Evolutionary conservation across 2,113 vertebrate species (phyloP).

Genomic region (Oryzias javanicus): DNA sequence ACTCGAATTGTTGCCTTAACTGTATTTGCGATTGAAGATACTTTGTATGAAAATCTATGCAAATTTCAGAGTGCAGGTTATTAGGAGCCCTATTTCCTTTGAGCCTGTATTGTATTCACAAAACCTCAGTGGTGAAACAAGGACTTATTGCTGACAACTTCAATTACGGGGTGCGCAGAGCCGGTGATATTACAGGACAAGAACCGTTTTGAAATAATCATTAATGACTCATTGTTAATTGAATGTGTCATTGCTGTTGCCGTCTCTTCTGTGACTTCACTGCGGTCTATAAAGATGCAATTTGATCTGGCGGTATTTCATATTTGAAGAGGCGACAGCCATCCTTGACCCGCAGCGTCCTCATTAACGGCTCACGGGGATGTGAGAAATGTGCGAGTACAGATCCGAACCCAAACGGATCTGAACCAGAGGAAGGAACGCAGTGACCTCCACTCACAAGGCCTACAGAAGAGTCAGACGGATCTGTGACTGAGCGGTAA

Average conservation of each 20-base stretch:
- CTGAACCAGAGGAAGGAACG: background rate
- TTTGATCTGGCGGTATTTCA: conserved; percentile 30
- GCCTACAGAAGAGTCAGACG: background rate
- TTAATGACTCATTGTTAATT: background rate
- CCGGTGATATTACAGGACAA: background rate
- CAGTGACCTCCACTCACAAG: conserved; percentile 4
- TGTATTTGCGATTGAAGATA: background rate
- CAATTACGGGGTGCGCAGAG: background rate
- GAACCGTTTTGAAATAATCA: background rate
- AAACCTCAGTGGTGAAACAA: background rate
- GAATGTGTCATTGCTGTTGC: conserved; percentile 13
- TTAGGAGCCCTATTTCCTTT: background rate
- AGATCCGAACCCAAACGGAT: conserved; percentile 24
- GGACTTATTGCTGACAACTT: background rate
- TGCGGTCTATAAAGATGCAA: conserved; percentile 18
- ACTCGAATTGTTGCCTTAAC: background rate
- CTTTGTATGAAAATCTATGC: background rate
- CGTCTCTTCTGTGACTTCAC: conserved; percentile 18
- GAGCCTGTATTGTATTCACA: background rate
- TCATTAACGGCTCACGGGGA: conserved; percentile 12
- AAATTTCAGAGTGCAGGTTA: background rate
- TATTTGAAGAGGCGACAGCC: conserved; percentile 17
- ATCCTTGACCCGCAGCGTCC: conserved; percentile 34
- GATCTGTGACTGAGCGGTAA: conserved; percentile 14
- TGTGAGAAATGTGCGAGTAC: conserved; percentile 14